Conservation (phyloP, 2,797 vertebrate genomes). For the Lepus townsendii region DNA sequence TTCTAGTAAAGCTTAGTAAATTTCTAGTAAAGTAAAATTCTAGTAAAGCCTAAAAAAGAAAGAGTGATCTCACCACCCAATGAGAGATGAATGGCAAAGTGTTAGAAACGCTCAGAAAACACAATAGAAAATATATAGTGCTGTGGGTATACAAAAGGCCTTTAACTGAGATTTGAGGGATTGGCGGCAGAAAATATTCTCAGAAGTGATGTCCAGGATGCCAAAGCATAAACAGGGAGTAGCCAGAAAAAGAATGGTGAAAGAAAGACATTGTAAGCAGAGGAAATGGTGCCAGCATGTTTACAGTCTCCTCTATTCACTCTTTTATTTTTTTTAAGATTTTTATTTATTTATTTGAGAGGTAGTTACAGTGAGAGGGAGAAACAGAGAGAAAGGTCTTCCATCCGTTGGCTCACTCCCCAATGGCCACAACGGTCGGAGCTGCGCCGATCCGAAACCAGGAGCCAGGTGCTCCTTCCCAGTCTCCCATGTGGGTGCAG, state of each 20-base stretch:
- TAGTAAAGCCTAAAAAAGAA: slow-evolving; percentile 21
- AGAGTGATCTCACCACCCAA: not conserved
- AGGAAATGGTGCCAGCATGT: not conserved
- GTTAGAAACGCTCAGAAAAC: not conserved
- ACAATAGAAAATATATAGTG: not conserved
- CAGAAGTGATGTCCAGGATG: slow-evolving; percentile 8
- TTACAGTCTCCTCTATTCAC: too few relatives aligned
- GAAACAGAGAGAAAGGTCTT: too few relatives aligned
- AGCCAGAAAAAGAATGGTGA: not conserved
- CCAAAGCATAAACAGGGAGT: not conserved
- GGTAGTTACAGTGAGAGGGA: too few relatives aligned
- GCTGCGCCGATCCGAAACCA: too few relatives aligned
- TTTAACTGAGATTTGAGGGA: not conserved
- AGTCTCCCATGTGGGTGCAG: too few relatives aligned
- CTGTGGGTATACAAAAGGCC: not conserved
- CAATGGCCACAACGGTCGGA: too few relatives aligned
- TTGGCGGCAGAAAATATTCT: not conserved
- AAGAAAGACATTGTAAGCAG: not conserved
- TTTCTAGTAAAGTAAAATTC: too few relatives aligned
- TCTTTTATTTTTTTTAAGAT: too few relatives aligned
- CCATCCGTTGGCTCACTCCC: too few relatives aligned
- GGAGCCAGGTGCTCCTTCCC: too few relatives aligned
- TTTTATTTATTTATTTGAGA: too few relatives aligned
- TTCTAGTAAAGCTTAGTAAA: too few relatives aligned
- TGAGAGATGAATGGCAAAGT: not conserved